These are phyloP conservation scores for Ennomos quercinarius DNA, from an alignment of 2,888 invertebrate genomes.

Conservation along the genomic window DNA sequence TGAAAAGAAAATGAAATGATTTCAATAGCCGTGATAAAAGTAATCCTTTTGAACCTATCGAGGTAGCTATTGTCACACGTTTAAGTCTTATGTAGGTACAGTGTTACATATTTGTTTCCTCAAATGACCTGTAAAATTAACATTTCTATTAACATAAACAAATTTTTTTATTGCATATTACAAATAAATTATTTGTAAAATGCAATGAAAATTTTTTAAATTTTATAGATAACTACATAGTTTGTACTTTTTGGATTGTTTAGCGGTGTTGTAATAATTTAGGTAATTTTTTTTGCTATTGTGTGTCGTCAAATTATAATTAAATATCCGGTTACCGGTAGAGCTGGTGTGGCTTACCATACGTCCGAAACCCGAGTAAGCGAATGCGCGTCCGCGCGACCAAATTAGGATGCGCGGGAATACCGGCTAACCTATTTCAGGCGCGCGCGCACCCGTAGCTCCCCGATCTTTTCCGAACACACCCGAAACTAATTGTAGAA, in stretches of 20 bases:
- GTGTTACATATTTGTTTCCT: too few species aligned
- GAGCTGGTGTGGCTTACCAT: slow-evolving; percentile 45
- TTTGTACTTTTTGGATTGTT: too few species aligned
- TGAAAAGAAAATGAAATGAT: slow-evolving; percentile 5
- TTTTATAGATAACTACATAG: neutral
- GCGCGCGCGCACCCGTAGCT: slow-evolving; percentile 66
- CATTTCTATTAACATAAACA: too few species aligned
- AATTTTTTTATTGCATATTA: too few species aligned
- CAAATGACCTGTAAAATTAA: too few species aligned
- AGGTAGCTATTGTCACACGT: too few species aligned
- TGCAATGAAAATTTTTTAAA: neutral
- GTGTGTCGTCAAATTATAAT: neutral
- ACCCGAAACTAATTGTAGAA: slow-evolving; percentile 72
- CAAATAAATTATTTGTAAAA: too few species aligned
- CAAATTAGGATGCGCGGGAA: slow-evolving; percentile 86
- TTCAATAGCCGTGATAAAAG: neutral
- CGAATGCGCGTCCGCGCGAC: slow-evolving; percentile 68
- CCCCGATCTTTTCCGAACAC: slow-evolving; percentile 62
- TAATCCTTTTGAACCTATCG: too few species aligned
- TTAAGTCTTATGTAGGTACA: too few species aligned
- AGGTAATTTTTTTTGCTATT: neutral
- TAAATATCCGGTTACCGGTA: slow-evolving; percentile 25
- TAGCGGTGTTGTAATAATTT: too few species aligned
- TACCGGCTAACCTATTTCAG: slow-evolving; percentile 76
- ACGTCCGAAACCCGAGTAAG: slow-evolving; percentile 69